Base-by-base conservation (phyloP, 2,113 vertebrate species). In the Aegithalos caudatus region DNA sequence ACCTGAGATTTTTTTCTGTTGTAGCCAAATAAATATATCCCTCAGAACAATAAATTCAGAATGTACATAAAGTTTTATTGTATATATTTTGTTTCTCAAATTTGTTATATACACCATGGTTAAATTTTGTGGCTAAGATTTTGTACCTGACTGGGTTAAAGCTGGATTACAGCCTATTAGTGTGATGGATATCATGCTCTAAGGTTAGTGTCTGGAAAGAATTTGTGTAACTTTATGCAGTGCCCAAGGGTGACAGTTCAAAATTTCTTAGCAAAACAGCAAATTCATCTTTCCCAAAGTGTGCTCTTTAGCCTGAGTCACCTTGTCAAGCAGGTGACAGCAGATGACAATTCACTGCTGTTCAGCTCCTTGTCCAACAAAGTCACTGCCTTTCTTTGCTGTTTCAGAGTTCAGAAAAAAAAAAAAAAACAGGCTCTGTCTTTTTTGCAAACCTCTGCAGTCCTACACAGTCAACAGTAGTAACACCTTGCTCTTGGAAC, bases 231-330 rank as follows among this genome's bases (percentile, higher is more conserved):
- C 60, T 94, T 93, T 96, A 83, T 81, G 60, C 53, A 86, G 79
- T 93, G 71, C 79, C 67, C 51, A 70, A 83, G 79, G 82, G 40
- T 90, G 88, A 94, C 85, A 88, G 72, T 83, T 92, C 71, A 93
- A 93, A 96, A 93, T 94, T 90, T 92, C 79, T 90, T 81, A 71
- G 51, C 31, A 94, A 97, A 95, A 94, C 64, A 88, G 88, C 47
- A 95, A 94, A 97, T 96, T 89, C 51, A 18, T 95, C 90, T 97
- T 97, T 96, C 76, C 47, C 25, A 62, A 90, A 94, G 31, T 57
- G 33, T 53, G 28, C n/a, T 96, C 18, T 85, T 81, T 66, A 90
- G 71, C 28, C 60, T 33, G 76, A 92, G 79, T 92, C 92, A 94
- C 90, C 94, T 94, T 94, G 85, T 93, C 82, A 90, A 90, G 40